Base-by-base conservation (phyloP, 1,140 invertebrate genomes). In the Oreohelix idahoensis region DNA sequence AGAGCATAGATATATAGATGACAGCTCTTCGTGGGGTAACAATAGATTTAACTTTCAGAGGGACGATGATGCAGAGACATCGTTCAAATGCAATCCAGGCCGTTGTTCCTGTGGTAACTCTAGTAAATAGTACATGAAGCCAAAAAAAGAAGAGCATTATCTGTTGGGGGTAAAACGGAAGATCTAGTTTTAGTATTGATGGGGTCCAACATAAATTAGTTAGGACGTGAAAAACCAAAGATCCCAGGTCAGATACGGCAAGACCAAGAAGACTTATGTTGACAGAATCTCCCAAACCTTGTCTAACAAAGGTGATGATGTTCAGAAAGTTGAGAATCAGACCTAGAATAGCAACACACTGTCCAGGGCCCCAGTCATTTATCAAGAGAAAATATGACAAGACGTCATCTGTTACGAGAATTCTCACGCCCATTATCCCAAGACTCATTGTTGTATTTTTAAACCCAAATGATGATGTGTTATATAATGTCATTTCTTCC, bases 191-290 rank as follows among this genome's bases (percentile, higher is more conserved):
- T 73, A 36, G 17, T 2, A 45, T 39, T 11, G 71, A 1, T 42
- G 36, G 71, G n/a, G 23, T 39, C 23, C 20, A 42, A 32, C 17
- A 73, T 20, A 42, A 26, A 73, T 42, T 73, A 45, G 20, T 0
- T 42, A n/a, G 39, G 23, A 42, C 10, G 26, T 42, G 5, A 20
- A 39, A 73, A 38, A 42, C 1, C 10, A 42, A n/a, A 1, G 71
- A 73, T 17, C 36, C 36, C 15, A 42, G 10, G 20, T 73, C 71
- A n/a, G 71, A 73, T 42, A 73, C 39, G 23, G 36, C 23, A 8
- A 73, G 36, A 4, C 71, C 36, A n/a, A 73, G 42, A 45, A 73
- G 71, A 73, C 71, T 73, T 20, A 73, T 73, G 38, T 73, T 73
- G 36, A 73, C 42, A 0, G 71, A 73, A 42, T 45, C 42, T 39